Percentiles rank a stretch among this genome's conserved stretches.
These are phyloP conservation scores for Dreissena polymorpha DNA, from an alignment of 1,140 invertebrate genomes.

Conservation along the genomic window DNA sequence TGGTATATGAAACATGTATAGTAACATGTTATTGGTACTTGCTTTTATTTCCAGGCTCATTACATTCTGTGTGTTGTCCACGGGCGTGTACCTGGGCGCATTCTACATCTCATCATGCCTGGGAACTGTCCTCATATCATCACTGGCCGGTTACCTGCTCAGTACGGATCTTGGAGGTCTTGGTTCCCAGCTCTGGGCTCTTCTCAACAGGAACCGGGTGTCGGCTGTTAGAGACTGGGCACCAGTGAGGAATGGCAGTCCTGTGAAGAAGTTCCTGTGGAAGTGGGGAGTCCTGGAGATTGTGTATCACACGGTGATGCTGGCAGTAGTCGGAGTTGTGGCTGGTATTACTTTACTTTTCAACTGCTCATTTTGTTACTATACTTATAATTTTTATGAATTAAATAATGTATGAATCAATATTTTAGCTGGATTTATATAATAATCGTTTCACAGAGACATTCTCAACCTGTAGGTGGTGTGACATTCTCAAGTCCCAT, in stretches of 20 bases:
- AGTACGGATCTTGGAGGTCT: conserved; percentile 75
- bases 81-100: conserved; percentile 65
- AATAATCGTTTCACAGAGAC: too few relatives aligned
- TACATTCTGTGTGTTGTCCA: conserved; percentile 65
- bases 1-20: too few relatives aligned
- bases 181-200: conserved; percentile 60
- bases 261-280: conserved; percentile 66
- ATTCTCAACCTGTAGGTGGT: too few relatives aligned
- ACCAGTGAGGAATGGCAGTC: conserved; percentile 24
- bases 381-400: too few relatives aligned
- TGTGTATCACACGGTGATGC: conserved; percentile 73
- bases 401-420: too few relatives aligned
- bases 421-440: too few relatives aligned
- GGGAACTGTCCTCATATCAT: conserved; percentile 68
- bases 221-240: conserved; percentile 51
- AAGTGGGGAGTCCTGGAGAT: conserved; percentile 68
- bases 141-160: conserved; percentile 74
- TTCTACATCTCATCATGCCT: conserved; percentile 71
- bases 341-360: conserved; percentile 52
- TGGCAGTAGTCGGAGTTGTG: conserved; percentile 62
- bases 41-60: conserved; percentile 68
- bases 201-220: conserved; percentile 64
- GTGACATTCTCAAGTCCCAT: too few relatives aligned
- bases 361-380: too few relatives aligned
- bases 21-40: too few relatives aligned